These are phyloP conservation scores for Lochmaea capreae DNA, from an alignment of 2,888 invertebrate species.

Conservation along the genomic window DNA sequence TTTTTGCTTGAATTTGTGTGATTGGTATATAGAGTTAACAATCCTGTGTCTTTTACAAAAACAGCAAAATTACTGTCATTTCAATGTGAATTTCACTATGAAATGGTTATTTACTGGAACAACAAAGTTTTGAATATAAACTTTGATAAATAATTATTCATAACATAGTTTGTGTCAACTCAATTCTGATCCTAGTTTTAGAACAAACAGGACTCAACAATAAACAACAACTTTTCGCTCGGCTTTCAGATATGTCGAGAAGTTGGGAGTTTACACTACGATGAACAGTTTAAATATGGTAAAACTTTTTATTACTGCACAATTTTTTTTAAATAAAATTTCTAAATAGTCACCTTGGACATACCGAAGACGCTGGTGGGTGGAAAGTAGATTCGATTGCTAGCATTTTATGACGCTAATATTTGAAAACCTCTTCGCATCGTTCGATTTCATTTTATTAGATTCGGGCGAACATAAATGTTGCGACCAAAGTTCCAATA, in stretches of 20 bases:
- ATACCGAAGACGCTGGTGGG: neutral
- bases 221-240: neutral
- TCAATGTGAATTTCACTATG: too few species aligned
- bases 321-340: neutral
- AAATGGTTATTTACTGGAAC: neutral
- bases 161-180: neutral
- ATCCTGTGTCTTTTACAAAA: too few species aligned
- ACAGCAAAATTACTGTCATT: too few species aligned
- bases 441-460: slow-evolving; percentile 28
- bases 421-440: slow-evolving; percentile 24
- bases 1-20: too few species aligned
- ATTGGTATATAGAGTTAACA: too few species aligned
- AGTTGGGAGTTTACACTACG: neutral
- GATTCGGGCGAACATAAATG: slow-evolving; percentile 7
- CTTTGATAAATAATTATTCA: neutral
- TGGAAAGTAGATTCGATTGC: slow-evolving; percentile 20
- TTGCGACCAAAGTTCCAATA: slow-evolving; percentile 3
- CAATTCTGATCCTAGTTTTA: neutral
- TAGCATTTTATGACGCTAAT: slow-evolving; percentile 24
- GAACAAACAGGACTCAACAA: neutral
- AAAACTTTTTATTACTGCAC: too few species aligned
- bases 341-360: neutral
- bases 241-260: neutral
- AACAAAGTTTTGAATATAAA: neutral
- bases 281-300: too few species aligned